Evolutionary conservation across 2,113 vertebrate species (phyloP).

Genomic region (Carollia perspicillata): DNA sequence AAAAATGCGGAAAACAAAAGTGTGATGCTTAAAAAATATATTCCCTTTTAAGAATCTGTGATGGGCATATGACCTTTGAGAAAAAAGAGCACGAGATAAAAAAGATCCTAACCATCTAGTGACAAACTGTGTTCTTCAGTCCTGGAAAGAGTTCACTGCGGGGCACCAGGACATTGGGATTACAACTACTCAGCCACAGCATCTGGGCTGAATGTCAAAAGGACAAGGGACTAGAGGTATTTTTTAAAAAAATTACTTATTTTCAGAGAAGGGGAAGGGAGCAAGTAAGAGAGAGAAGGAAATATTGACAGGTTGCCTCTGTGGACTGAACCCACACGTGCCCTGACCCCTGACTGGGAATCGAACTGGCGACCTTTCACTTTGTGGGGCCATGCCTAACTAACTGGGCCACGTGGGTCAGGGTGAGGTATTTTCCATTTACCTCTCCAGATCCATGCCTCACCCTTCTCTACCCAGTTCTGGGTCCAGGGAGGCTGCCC

Average conservation of each 20-base stretch:
- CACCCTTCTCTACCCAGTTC: background rate
- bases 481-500: background rate
- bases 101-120: background rate
- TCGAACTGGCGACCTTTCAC: no score
- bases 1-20: background rate
- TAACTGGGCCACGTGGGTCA: no score
- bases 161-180: background rate
- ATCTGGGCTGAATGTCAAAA: background rate
- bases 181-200: background rate
- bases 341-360: no score
- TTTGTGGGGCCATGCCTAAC: no score
- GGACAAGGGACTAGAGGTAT: background rate
- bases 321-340: no score
- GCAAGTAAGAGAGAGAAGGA: no score
- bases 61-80: background rate
- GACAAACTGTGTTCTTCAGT: background rate
- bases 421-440: background rate
- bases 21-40: background rate
- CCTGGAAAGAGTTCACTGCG: background rate
- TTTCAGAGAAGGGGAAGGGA: no score
- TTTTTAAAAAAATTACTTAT: background rate
- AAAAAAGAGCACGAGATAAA: background rate
- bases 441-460: background rate
- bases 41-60: background rate
- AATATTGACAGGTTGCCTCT: no score